Percentiles rank a stretch among this genome's conserved stretches.
Evolutionary conservation across 2,888 invertebrate genomes (phyloP).

Genomic region (Cephus pulcher): DNA sequence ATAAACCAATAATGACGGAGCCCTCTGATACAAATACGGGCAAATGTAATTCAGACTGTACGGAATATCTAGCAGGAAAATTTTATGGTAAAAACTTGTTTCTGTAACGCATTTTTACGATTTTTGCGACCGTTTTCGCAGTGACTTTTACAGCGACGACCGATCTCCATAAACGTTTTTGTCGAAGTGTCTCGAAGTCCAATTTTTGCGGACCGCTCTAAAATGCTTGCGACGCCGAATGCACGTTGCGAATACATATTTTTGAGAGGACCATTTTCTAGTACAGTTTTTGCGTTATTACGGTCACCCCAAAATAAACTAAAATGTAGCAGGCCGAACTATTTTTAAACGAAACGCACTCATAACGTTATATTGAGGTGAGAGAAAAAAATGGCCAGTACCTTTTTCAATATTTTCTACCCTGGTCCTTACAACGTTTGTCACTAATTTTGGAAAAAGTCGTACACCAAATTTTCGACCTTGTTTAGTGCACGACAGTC

Average conservation of each 20-base stretch:
- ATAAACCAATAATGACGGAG: conserved; percentile 58
- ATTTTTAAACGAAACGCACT: conserved; percentile 54
- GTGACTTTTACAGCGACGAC: conserved; percentile 27
- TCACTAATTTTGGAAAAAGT: neutral
- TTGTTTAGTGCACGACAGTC: neutral
- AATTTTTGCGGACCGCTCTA: conserved; percentile 43
- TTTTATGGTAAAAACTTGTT: conserved; percentile 52
- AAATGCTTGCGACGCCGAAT: conserved; percentile 21
- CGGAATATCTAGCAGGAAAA: neutral
- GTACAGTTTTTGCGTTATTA: conserved; percentile 62
- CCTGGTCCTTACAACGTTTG: neutral
- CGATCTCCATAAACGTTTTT: conserved; percentile 53
- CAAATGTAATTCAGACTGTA: conserved; percentile 55
- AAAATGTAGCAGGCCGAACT: conserved; percentile 37
- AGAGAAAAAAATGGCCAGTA: neutral
- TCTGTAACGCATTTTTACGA: conserved; percentile 53
- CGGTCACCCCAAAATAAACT: conserved; percentile 61
- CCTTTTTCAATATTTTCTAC: neutral
- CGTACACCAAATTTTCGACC: neutral
- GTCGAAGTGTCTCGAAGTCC: conserved; percentile 37
- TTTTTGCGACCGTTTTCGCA: conserved; percentile 46
- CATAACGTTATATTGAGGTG: conserved; percentile 52
- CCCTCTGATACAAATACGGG: conserved; percentile 54
- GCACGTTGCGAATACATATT: conserved; percentile 35
- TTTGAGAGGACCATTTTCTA: conserved; percentile 43